Evolutionary conservation across 1,140 invertebrate species (phyloP).

Genomic region (Drosophila sturtevanti): DNA sequence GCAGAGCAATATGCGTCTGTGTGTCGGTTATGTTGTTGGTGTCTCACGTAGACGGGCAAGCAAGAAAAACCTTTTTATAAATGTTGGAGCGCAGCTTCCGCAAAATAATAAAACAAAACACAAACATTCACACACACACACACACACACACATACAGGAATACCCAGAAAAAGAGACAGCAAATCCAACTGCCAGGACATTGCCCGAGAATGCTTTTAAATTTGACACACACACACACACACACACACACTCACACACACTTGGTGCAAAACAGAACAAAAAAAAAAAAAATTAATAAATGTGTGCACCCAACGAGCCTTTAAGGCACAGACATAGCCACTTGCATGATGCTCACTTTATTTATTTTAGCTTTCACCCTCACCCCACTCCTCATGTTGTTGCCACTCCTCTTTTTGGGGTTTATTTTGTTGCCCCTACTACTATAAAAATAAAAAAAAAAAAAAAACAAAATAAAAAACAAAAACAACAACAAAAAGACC

Average conservation of each 20-base stretch:
- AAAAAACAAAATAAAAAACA: slow-evolving; percentile 4
- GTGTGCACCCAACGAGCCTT: slow-evolving; percentile 49
- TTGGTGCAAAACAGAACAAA: neutral
- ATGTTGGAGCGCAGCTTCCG: slow-evolving; percentile 69
- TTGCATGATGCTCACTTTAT: slow-evolving; percentile 33
- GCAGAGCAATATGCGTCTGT: slow-evolving; percentile 58
- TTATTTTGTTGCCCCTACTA: slow-evolving; percentile 15
- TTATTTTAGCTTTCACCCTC: slow-evolving; percentile 29
- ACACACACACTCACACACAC: slow-evolving; percentile 23
- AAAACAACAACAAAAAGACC: slow-evolving; percentile 9
- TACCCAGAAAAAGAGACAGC: neutral
- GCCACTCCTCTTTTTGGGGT: neutral
- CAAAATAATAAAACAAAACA: slow-evolving; percentile 76
- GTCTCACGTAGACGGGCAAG: slow-evolving; percentile 64
- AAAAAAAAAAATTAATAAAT: slow-evolving; percentile 58
- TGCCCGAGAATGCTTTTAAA: slow-evolving; percentile 58
- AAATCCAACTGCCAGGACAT: slow-evolving; percentile 46
- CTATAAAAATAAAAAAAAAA: slow-evolving; percentile 1
- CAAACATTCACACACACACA: slow-evolving; percentile 24
- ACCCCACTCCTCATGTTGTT: neutral
- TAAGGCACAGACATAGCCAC: slow-evolving; percentile 42
- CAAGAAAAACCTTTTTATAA: slow-evolving; percentile 80
- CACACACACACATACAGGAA: slow-evolving; percentile 8
- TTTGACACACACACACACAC: slow-evolving; percentile 43
- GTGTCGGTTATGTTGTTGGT: slow-evolving; percentile 4